These are phyloP conservation scores for Drosophila paracracens DNA, from an alignment of 2,888 invertebrate genomes.

Conservation along the genomic window DNA sequence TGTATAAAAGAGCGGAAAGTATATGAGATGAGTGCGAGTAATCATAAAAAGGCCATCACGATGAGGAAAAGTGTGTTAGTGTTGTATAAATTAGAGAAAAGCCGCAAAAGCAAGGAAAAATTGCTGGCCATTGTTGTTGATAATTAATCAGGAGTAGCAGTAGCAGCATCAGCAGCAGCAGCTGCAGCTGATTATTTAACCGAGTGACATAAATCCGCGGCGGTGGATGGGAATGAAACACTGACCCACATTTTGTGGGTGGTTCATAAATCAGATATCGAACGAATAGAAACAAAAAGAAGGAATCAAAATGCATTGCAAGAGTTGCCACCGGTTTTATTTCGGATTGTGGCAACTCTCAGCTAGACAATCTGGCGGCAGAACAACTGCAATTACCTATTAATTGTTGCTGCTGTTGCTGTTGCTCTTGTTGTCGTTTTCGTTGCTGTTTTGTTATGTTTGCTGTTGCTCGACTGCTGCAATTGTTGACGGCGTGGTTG, in stretches of 20 bases:
- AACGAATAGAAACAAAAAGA: constrained; percentile 43
- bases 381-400: constrained; percentile 71
- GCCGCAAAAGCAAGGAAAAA: constrained; percentile 54
- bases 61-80: constrained; percentile 66
- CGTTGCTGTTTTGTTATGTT: constrained; percentile 31
- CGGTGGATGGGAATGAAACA: constrained; percentile 32
- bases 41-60: constrained; percentile 74
- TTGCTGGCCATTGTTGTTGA: constrained; percentile 61
- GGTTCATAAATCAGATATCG: constrained; percentile 52
- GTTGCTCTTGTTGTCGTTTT: constrained; percentile 28
- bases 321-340: constrained; percentile 45
- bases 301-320: constrained; percentile 63
- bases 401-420: constrained; percentile 61
- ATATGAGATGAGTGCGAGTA: constrained; percentile 56
- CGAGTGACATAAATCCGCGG: constrained; percentile 70
- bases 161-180: background rate
- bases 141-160: constrained; percentile 60
- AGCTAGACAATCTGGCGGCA: constrained; percentile 53
- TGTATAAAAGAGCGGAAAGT: constrained; percentile 30
- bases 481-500: constrained; percentile 56
- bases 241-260: constrained; percentile 64
- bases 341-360: constrained; percentile 54
- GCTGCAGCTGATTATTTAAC: constrained; percentile 69
- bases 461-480: constrained; percentile 42
- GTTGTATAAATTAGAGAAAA: constrained; percentile 60